Evolutionary conservation across 1,140 invertebrate genomes (phyloP), one percentile per base, ranked within the genome.

Genomic region (Macrobrachium rosenbergii): DNA sequence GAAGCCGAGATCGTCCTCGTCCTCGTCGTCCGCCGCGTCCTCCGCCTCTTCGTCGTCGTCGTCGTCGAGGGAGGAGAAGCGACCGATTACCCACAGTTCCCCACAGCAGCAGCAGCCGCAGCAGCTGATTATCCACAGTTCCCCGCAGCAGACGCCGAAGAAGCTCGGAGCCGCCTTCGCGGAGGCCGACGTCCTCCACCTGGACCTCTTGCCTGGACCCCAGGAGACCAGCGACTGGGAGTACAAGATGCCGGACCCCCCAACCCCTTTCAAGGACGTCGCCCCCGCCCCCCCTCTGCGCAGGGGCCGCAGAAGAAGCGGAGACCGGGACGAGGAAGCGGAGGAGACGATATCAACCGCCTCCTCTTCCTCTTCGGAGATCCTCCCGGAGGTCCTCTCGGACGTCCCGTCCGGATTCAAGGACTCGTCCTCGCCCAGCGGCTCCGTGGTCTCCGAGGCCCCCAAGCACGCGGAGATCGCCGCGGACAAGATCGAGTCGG

Each of bases 231-330:
- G 21, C 45, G 45, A 52, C 14, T 72, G 67, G 67, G 67, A 72
- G 21, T 72, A 72, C 67, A 72, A 72, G 67, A 72, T 72, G 3
- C 67, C 67, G 21, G 67, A 72, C 21, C 67, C 67, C 2, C 67
- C 67, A 12, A 72, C 67, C 17, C 67, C 67, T 16, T 72, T 72
- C 67, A 72, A 72, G n/a, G 67, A 72, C 67, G 67, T 21, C 21
- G n/a, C 67, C 67, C 12, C 3, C 67, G 67, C 21, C 67, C 21
- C 21, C 14, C 8, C n/a, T n/a, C n/a, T n/a, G n/a, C n/a, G n/a
- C n/a, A n/a, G n/a, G n/a, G n/a, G n/a, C n/a, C n/a, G n/a, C n/a
- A n/a, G n/a, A n/a, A n/a, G n/a, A n/a, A n/a, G n/a, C n/a, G n/a
- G n/a, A n/a, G 14, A 7, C 67, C 11, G 21, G n/a, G 67, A 72